Evolutionary conservation across 2,113 vertebrate genomes (phyloP), one percentile per base, ranked within the genome.

Genomic region (Pangasianodon hypophthalmus): DNA sequence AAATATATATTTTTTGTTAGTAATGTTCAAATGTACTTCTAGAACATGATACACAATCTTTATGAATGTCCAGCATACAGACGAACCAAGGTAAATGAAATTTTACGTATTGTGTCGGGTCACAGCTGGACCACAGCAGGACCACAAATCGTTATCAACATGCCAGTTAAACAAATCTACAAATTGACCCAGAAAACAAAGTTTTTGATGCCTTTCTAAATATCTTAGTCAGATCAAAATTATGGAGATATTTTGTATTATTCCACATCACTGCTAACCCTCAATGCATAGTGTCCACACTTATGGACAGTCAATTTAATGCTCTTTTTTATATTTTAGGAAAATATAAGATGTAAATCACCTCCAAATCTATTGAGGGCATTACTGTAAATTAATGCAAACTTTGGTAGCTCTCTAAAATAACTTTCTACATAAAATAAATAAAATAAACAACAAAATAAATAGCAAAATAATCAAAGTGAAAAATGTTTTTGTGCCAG

Each of bases 81-180:
- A 14, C 29, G 18, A 24, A 79, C 75, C 41, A 48, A 29, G 21
- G 21, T 48, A 29, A 6, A 7, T 29, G 21, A 29, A 79, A 13
- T 16, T 24, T 75, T 32, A 48, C 0, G 3, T 8, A 44, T 44
- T 2, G 18, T 75, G 41, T 48, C 41, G 48, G 75, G 75, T 77
- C 44, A 77, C 75, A 80, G 46, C 77, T 80, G 77, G 26, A 80
- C 9, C 46, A 77, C 75, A 80, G 46, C 77, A 52, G 77, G 26
- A 80, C 3, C 46, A n/a, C 10, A 29, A 5, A 16, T 80, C 46
- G 7, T 50, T 0, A 80, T 52, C 26, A n/a, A 29, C 46, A 52
- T 52, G 41, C 41, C 44, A 79, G 44, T 26, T 37, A 37, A 37
- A 37, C 8, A 29, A 26, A 26, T 79, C 44, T 48, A 79, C 24